Conservation (phyloP, 1,140 invertebrate species). For the Meloidogyne exigua region DNA sequence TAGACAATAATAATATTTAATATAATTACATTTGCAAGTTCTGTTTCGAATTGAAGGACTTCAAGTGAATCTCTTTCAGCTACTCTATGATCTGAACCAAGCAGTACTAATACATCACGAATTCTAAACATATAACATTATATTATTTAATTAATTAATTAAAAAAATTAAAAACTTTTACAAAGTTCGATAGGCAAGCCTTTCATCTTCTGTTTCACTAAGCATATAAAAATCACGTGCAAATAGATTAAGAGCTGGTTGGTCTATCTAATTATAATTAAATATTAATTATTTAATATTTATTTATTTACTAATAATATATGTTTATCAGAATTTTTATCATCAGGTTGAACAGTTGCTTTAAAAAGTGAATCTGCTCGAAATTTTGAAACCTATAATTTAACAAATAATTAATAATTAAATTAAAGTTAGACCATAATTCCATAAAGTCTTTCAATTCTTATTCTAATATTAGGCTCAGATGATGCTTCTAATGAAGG, state of each 20-base stretch:
- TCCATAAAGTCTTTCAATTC: conserved; percentile 57
- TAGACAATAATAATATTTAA: too few relatives aligned
- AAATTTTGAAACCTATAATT: conserved; percentile 55
- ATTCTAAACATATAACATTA: conserved; percentile 28
- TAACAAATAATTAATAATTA: not conserved
- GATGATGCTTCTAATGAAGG: conserved; percentile 49
- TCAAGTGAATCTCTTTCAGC: conserved; percentile 73
- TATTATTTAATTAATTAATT: not conserved
- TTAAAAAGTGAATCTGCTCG: conserved; percentile 60
- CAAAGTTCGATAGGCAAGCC: conserved; percentile 56
- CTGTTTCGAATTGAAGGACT: conserved; percentile 79
- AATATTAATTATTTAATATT: not conserved
- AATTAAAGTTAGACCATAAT: conserved; percentile 41
- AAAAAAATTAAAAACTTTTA: conserved; percentile 31
- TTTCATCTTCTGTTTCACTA: conserved; percentile 58
- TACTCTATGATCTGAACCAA: conserved; percentile 70
- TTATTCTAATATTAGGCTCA: conserved; percentile 25
- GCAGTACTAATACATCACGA: conserved; percentile 65
- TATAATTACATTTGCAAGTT: conserved; percentile 71
- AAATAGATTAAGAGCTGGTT: conserved; percentile 59
- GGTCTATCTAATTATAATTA: conserved; percentile 55
- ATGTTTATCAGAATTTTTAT: conserved; percentile 62
- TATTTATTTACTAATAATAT: conserved; percentile 47
- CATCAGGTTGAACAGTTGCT: conserved; percentile 62
- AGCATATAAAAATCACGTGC: conserved; percentile 63